phyloP scores from a whole-genome alignment of 2,888 invertebrate genomes.

The Plutella xylostella region DNA sequence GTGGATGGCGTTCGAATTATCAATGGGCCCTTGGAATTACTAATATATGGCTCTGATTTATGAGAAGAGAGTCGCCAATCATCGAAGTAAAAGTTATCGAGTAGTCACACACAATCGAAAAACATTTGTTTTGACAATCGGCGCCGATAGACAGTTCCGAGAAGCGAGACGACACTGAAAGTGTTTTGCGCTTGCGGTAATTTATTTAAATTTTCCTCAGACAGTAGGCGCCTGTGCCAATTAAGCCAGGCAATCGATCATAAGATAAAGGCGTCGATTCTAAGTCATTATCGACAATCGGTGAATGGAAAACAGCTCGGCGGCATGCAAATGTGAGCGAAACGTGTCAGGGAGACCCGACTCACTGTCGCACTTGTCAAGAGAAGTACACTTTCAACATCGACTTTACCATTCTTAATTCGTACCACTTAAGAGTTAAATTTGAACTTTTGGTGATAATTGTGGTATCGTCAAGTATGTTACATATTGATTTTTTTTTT shows the following conservation, averaged over 20 bases:
- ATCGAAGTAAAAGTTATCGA: no score
- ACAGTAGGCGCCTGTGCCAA: slow-evolving; percentile 28
- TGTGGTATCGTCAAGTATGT: not conserved
- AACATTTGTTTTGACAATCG: not conserved
- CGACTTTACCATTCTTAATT: no score
- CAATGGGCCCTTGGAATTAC: no score
- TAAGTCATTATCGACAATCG: slow-evolving; percentile 22
- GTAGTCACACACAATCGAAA: no score
- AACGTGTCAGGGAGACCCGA: slow-evolving; percentile 40
- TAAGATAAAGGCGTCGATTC: slow-evolving; percentile 27
- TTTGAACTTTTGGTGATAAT: no score
- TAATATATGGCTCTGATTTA: no score
- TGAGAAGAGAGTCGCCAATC: no score
- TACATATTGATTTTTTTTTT: not conserved
- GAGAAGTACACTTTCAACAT: not conserved
- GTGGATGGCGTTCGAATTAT: no score
- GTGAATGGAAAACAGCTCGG: slow-evolving; percentile 26
- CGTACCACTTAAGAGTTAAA: no score
- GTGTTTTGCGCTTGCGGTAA: slow-evolving; percentile 5
- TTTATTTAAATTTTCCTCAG: slow-evolving; percentile 7
- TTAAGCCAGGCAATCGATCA: slow-evolving; percentile 40
- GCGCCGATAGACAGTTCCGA: not conserved
- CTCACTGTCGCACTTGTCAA: slow-evolving; percentile 4
- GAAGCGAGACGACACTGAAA: not conserved
- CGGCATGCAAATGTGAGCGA: slow-evolving; percentile 30